phyloP scores from a whole-genome alignment of 2,888 invertebrate species.

The Epistrophella euchroma region DNA sequence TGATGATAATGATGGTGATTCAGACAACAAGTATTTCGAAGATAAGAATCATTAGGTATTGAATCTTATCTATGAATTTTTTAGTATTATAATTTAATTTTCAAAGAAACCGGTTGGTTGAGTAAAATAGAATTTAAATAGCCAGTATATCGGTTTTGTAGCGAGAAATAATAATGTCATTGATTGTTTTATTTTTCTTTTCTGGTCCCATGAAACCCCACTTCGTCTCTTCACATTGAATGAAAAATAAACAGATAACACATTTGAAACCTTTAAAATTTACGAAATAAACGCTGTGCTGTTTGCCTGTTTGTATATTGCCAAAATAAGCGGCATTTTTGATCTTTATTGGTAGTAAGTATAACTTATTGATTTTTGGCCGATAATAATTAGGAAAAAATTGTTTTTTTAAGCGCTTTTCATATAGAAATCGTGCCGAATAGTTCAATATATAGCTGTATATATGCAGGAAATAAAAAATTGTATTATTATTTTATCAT shows the following conservation, averaged over 20 bases:
- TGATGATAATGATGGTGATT: slow-evolving; percentile 34
- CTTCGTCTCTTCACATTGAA: not conserved
- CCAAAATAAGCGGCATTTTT: slow-evolving; percentile 55
- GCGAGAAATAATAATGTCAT: slow-evolving; percentile 21
- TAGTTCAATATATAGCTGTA: not conserved
- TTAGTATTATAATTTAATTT: slow-evolving; percentile 26
- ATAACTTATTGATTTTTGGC: slow-evolving; percentile 47
- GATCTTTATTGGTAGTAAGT: slow-evolving; percentile 61
- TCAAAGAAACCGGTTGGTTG: slow-evolving; percentile 37
- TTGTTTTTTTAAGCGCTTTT: not conserved
- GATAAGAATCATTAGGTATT: slow-evolving; percentile 41
- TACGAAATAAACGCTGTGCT: slow-evolving; percentile 43
- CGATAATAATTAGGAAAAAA: slow-evolving; percentile 31
- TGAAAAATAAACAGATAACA: slow-evolving; percentile 15
- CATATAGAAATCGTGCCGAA: not conserved
- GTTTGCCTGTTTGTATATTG: slow-evolving; percentile 51
- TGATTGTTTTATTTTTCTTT: slow-evolving; percentile 25
- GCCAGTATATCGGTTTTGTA: slow-evolving; percentile 5
- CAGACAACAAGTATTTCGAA: slow-evolving; percentile 30
- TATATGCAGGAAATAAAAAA: not conserved
- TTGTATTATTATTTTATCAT: not conserved
- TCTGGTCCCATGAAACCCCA: not conserved
- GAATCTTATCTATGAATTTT: slow-evolving; percentile 59
- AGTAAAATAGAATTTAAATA: slow-evolving; percentile 36
- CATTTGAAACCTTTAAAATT: slow-evolving; percentile 28